Percentiles rank a stretch among this genome's conserved stretches.
Evolutionary conservation across 2,888 invertebrate species (phyloP).

Genomic region (Pasiphila rectangulata): DNA sequence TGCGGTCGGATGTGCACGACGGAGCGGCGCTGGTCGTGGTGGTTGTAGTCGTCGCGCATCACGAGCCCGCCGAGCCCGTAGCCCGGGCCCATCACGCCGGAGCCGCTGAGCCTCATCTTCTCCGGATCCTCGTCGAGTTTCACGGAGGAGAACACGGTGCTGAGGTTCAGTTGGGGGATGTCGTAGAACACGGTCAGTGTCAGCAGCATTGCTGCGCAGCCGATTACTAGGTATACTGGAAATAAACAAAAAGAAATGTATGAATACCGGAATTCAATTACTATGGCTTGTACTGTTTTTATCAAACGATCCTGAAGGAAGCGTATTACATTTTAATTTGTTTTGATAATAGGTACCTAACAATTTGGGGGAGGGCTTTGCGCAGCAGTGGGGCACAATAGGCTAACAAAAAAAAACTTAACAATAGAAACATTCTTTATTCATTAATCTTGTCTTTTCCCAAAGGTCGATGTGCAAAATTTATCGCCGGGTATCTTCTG

Average conservation of each 20-base stretch:
- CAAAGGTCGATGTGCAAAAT: too few species aligned
- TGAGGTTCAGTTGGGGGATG: constrained; percentile 92
- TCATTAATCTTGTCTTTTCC: too few species aligned
- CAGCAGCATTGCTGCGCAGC: constrained; percentile 91
- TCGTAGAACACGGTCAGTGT: constrained; percentile 92
- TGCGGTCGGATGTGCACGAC: constrained; percentile 85
- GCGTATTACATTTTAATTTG: too few species aligned
- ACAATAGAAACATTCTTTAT: too few species aligned
- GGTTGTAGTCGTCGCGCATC: constrained; percentile 71
- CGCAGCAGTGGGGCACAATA: too few species aligned
- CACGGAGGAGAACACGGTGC: constrained; percentile 87
- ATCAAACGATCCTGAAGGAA: too few species aligned
- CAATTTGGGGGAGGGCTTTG: neutral
- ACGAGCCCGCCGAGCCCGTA: constrained; percentile 71
- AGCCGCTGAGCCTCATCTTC: constrained; percentile 83
- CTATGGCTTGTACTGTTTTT: too few species aligned
- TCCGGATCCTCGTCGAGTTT: constrained; percentile 82
- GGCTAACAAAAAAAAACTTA: too few species aligned
- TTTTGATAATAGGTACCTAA: too few species aligned
- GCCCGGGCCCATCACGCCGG: constrained; percentile 70
- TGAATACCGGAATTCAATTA: neutral
- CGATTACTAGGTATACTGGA: constrained; percentile 89
- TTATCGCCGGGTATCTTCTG: too few species aligned
- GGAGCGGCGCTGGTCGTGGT: constrained; percentile 80
- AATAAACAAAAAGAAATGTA: constrained; percentile 16